phyloP scores from a whole-genome alignment of 1,140 invertebrate species.

The Heliconius congener region DNA sequence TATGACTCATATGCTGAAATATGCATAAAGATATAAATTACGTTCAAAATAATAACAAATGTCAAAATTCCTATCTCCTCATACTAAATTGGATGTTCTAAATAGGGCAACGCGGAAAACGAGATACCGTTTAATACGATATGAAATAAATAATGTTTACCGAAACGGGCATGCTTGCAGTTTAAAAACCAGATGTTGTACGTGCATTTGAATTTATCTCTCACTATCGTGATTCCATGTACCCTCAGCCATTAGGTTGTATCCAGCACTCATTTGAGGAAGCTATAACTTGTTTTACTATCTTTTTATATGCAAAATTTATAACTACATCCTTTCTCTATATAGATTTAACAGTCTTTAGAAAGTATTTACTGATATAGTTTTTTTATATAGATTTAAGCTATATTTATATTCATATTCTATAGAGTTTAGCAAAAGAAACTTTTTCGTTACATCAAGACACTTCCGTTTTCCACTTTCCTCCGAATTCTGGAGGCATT shows the following conservation, averaged over 20 bases:
- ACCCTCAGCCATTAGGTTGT: slow-evolving; percentile 16
- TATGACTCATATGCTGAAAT: neutral
- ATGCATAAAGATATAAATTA: neutral
- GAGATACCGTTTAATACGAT: neutral
- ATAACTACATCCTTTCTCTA: neutral
- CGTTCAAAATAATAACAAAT: too few relatives aligned
- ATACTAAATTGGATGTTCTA: slow-evolving; percentile 1
- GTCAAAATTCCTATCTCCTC: neutral
- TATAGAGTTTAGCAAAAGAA: too few relatives aligned
- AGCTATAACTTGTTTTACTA: slow-evolving; percentile 29
- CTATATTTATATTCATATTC: neutral
- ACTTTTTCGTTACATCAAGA: too few relatives aligned
- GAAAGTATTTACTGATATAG: neutral
- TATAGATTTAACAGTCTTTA: neutral
- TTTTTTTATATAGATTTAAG: neutral
- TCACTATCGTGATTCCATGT: slow-evolving; percentile 38
- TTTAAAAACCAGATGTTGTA: slow-evolving; percentile 62
- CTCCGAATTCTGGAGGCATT: too few relatives aligned
- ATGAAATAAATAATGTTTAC: slow-evolving; percentile 23
- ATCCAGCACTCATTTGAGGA: slow-evolving; percentile 19
- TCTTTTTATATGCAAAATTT: slow-evolving; percentile 13
- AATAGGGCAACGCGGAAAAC: slow-evolving; percentile 10
- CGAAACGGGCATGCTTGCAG: slow-evolving; percentile 42
- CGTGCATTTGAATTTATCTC: slow-evolving; percentile 53
- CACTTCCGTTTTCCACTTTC: too few relatives aligned